A percentile compares a stretch with the other conserved stretches of the same genome.
Evolutionary conservation across 2,113 vertebrate genomes (phyloP).

Genomic region (Nycticebus coucang): DNA sequence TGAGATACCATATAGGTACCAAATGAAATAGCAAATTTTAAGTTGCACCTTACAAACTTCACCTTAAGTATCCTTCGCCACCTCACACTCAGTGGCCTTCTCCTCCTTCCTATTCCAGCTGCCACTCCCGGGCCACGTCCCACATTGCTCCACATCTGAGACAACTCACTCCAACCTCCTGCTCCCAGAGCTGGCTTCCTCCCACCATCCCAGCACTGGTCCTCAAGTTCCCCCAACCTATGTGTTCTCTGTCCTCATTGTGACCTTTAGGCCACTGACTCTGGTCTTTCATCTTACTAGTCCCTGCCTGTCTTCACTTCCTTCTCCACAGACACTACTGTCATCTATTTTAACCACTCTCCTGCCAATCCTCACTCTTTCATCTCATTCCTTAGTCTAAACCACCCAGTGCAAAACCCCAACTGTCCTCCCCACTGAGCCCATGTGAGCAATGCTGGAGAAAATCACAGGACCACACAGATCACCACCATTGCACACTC

Average conservation of each 20-base stretch:
- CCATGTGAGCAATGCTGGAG: neutral
- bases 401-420: neutral
- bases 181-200: neutral
- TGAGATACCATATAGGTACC: neutral
- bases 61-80: neutral
- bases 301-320: neutral
- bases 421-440: neutral
- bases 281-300: neutral
- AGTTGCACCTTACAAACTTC: neutral
- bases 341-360: neutral
- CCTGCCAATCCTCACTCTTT: neutral
- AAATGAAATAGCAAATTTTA: neutral
- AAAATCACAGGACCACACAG: neutral
- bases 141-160: neutral
- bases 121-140: neutral
- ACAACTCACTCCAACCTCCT: neutral
- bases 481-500: neutral
- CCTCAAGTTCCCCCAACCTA: neutral
- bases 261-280: neutral
- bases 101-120: neutral
- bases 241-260: neutral
- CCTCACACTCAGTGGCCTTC: neutral
- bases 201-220: neutral
- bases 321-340: neutral
- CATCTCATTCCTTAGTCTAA: neutral